Base-by-base conservation (phyloP, 1,140 invertebrate species). In the Drosophila aff. region DNA sequence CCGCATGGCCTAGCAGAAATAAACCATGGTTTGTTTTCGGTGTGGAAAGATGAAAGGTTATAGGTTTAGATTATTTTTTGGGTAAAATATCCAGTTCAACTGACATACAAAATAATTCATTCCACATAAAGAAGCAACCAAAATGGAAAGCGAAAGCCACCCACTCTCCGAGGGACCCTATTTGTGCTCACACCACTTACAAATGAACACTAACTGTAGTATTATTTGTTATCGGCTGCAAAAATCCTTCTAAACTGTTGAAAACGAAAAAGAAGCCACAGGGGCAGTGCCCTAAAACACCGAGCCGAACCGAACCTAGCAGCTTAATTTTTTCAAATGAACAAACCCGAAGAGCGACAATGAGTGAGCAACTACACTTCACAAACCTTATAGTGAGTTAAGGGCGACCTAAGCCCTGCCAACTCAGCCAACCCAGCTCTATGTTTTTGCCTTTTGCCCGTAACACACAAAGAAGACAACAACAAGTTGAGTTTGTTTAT, bases 401-500 rank as follows among this genome's bases (percentile, higher is more conserved):
- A 52, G 72, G 76, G 57, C 64, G 63, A 53, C 63, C 79, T 62
- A 61, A 21, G 21, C 21, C 21, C 21, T 21, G 74, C 67, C 76
- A 28, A 28, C 26, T 28, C 26, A 28, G 26, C 31, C 79, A 82
- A 75, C 15, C 47, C 23, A 26, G 16, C 23, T 49, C 4, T 33
- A 31, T 52, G 11, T 33, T 52, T 3, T 18, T 52, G 28, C 47
- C 23, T 49, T 49, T 49, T 16, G 36, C 36, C n/a, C 36, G 62
- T 52, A 67, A 49, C 79, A 67, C 50, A 60, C 47, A 66, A 80
- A 80, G 68, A 47, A 71, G 69, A 38, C 66, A 81, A 81, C 63
- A 82, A 80, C 79, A 84, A 85, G 82, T 84, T 75, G 67, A 84
- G 69, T 85, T 85, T 75, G 69, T 74, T 81, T 85, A 78, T 78